Percentiles rank a stretch among this genome's conserved stretches.
Conservation (phyloP, 1,140 invertebrate species). For the Drosophila guanche region DNA sequence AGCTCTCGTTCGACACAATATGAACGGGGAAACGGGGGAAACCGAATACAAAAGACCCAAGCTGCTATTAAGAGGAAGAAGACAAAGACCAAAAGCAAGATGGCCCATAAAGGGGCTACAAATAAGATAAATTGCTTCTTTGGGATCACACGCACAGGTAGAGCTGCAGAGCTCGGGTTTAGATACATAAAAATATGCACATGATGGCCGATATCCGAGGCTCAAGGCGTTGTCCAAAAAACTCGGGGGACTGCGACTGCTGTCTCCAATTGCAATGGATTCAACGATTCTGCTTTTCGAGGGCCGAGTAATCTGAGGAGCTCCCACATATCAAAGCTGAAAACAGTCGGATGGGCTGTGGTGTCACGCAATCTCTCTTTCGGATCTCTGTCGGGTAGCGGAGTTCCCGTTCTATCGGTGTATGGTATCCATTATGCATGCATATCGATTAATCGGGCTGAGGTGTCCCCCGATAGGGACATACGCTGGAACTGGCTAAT, state of each 20-base stretch:
- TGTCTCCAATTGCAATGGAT: slow-evolving; percentile 49
- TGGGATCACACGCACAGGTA: slow-evolving; percentile 72
- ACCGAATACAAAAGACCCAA: slow-evolving; percentile 68
- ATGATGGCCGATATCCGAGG: slow-evolving; percentile 54
- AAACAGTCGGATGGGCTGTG: slow-evolving; percentile 23
- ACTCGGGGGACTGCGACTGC: slow-evolving; percentile 31
- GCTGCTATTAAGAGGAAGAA: slow-evolving; percentile 60
- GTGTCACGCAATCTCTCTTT: slow-evolving; percentile 23
- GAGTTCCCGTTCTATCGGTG: slow-evolving; percentile 13
- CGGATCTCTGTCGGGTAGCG: slow-evolving; percentile 16
- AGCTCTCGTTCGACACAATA: neutral
- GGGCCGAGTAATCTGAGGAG: slow-evolving; percentile 41
- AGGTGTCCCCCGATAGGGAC: neutral
- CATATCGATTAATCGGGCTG: slow-evolving; percentile 16
- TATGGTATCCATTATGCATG: slow-evolving; percentile 25
- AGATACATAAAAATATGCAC: slow-evolving; percentile 70
- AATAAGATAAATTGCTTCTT: slow-evolving; percentile 82
- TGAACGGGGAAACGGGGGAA: slow-evolving; percentile 59
- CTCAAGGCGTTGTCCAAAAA: neutral
- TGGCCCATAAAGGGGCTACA: slow-evolving; percentile 80
- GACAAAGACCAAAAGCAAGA: slow-evolving; percentile 69
- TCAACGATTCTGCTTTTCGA: neutral
- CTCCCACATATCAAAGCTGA: slow-evolving; percentile 4
- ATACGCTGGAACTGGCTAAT: slow-evolving; percentile 20
- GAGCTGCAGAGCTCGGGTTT: slow-evolving; percentile 30